These are phyloP conservation scores for Megalopta genalis DNA, from an alignment of 1,140 invertebrate genomes.

Conservation along the genomic window DNA sequence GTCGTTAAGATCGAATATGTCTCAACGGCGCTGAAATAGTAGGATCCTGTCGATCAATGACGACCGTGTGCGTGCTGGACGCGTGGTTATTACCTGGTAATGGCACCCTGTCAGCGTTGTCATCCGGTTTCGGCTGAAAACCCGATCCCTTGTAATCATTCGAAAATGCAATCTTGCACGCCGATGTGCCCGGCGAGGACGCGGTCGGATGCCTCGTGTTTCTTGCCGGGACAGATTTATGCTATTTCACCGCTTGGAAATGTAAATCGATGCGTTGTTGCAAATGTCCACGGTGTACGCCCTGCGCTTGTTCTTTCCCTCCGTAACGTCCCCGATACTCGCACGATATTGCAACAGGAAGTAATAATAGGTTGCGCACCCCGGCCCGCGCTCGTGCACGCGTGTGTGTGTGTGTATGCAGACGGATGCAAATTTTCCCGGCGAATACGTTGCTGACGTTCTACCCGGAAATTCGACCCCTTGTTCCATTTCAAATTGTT, in stretches of 20 bases:
- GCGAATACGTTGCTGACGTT: background rate
- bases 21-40: constrained; percentile 11
- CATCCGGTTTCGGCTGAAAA: background rate
- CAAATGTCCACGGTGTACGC: background rate
- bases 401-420: background rate
- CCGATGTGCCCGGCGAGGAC: too few species aligned
- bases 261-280: background rate
- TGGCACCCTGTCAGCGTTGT: constrained; percentile 17
- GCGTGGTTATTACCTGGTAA: constrained; percentile 13
- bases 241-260: too few species aligned
- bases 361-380: constrained; percentile 47
- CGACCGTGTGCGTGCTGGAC: background rate
- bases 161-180: background rate
- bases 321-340: constrained; percentile 5
- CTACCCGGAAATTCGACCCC: constrained; percentile 1
- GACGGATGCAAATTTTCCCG: constrained; percentile 26
- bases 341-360: constrained; percentile 32
- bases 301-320: background rate
- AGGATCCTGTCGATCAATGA: constrained; percentile 5
- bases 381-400: too few species aligned
- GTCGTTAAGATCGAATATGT: background rate
- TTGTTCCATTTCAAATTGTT: constrained; percentile 9
- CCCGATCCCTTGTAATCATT: background rate
- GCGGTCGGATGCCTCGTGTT: too few species aligned
- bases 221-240: too few species aligned